Base-by-base conservation (phyloP, 2,888 invertebrate genomes). In the Drosophila infuscata region DNA sequence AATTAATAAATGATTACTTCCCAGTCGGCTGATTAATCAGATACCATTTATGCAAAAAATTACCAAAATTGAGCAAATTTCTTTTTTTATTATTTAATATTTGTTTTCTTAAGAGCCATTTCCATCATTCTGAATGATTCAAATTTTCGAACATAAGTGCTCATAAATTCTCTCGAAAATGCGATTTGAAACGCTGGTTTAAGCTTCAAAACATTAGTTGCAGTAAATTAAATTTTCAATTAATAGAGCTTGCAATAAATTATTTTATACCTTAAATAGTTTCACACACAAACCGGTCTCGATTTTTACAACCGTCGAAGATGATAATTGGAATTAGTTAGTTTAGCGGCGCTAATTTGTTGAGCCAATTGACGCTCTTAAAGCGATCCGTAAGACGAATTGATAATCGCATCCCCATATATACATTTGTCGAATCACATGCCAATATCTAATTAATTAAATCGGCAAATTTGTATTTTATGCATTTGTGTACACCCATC, bases 271-370 rank as follows among this genome's bases (percentile, higher is more conserved):
- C 46, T 57, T 54, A 38, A 74, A 43, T 56, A 38, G 70, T 70
- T 71, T 69, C 3, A 33, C 35, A 35, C 56, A 11, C 57, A 58
- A 65, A 4, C 51, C 4, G n/a, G 35, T 8, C 2, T 52, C 20
- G 25, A 46, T 33, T 3, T 7, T 1, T 1, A 25, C 4, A 8
- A 25, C 20, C 54, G 43, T 59, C 58, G 46, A 43, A 72, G 49
- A 29, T 65, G 43, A 60, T 74, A 79, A 88, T 85, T 89, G 83
- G 54, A 68, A 73, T 88, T 78, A 56, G 69, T 90, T 88, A 82
- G 88, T 73, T 51, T 54, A 66, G 43, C 52, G 56, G 32, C 63
- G 83, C 74, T 88, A 88, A 85, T 85, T 88, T 65, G 70, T 52
- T 56, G 59, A 53, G 49, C 56, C 83, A 85, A 85, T 85, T 82